Evolutionary conservation across 2,888 invertebrate genomes (phyloP).

Genomic region (Coenonympha arcania): DNA sequence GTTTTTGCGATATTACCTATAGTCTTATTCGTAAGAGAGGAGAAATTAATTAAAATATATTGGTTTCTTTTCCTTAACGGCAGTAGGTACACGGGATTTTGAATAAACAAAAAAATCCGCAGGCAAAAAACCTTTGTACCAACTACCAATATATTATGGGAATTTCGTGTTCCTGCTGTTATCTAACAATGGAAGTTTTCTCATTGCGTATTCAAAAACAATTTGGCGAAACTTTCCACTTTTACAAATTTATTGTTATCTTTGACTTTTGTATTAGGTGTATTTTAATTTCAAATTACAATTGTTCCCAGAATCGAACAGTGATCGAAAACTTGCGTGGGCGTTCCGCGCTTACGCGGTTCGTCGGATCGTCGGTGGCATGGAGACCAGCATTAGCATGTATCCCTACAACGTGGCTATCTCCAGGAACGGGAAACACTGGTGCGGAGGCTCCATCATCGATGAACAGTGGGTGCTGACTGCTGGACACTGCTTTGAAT

Average conservation of each 20-base stretch:
- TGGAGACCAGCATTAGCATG: conserved; percentile 64
- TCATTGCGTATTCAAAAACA: too few relatives aligned
- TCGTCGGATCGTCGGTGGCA: conserved; percentile 62
- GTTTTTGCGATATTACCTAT: too few relatives aligned
- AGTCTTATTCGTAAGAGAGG: too few relatives aligned
- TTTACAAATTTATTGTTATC: background rate
- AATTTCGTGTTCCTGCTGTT: too few relatives aligned
- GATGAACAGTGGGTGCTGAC: conserved; percentile 68
- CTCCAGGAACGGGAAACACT: conserved; percentile 55
- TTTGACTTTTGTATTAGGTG: background rate
- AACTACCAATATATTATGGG: too few relatives aligned
- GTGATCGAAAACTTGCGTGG: conserved; percentile 51
- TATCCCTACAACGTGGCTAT: conserved; percentile 67
- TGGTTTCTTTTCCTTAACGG: too few relatives aligned
- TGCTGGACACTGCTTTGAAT: conserved; percentile 64
- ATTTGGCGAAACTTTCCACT: too few relatives aligned
- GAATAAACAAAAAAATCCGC: too few relatives aligned
- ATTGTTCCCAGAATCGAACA: conserved; percentile 34
- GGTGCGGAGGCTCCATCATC: conserved; percentile 67
- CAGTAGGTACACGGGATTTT: too few relatives aligned
- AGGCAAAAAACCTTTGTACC: too few relatives aligned
- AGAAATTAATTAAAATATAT: too few relatives aligned
- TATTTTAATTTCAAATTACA: conserved; percentile 26
- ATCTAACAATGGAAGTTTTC: too few relatives aligned
- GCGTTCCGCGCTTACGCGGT: conserved; percentile 59